Base-by-base conservation (phyloP, 92 coral and sea anemone species). In the Porites divaricata region DNA sequence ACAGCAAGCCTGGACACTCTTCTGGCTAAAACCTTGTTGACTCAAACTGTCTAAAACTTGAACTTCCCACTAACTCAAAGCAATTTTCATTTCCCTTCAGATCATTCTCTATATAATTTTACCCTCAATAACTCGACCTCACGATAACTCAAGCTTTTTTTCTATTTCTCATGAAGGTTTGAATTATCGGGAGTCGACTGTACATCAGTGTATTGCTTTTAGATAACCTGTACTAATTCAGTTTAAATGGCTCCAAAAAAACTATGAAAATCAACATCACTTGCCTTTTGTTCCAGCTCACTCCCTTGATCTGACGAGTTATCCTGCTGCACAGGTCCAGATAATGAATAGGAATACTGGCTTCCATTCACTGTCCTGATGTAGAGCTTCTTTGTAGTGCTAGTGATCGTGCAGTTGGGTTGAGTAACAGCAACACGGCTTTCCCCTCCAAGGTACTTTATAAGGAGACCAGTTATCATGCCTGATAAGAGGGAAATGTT, bases 251-350 rank as follows among this genome's bases (percentile, higher is more conserved):
- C 59, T 11, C 16, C 3, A 11, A 8, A 54, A 15, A 54, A 11
- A 0, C 59, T 54, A 10, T 53, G 58, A 54, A 54, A 54, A 12
- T 15, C 12, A 8, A 54, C 13, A 53, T 9, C 59, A 54, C 20
- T n/a, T 84, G 95, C 99, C 95, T 92, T 96, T 77, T 96, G 92
- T 54, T 96, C 99, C 25, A 96, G 89, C 61, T 95, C 98, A 57
- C 86, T 94, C 0, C 75, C 95, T 13, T 69, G 86, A 20, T 83
- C 93, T 25, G 78, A 15, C 20, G 10, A 21, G 63, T 85, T 76
- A 26, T 92, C 73, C 61, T 87, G 79, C 80, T 87, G 81, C 25
- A 94, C 93, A 2, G 81, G 85, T 24, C 99, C 98, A 72, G 90
- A 77, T 35, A 96, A 85, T 1, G 87, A 49, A 80, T 94, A 96